Base-by-base conservation (phyloP, 2,888 invertebrate species). In the Lepidonotus clava region DNA sequence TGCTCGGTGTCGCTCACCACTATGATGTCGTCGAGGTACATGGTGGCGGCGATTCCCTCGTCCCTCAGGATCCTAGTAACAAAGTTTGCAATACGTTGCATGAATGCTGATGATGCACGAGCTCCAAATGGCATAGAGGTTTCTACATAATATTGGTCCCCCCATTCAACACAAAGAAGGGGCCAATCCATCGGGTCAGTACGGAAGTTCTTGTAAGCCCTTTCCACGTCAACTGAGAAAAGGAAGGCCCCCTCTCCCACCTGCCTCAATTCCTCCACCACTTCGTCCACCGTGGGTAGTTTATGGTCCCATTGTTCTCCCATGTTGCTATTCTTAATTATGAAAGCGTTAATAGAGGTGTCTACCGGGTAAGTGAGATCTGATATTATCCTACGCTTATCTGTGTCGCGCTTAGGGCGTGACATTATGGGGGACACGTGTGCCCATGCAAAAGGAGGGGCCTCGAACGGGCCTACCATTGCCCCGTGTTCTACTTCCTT, bases 51-150 rank as follows among this genome's bases (percentile, higher is more conserved):
- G 32, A 86, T 66, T 1, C 32, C 32, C 66, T 66, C 32, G n/a
- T 28, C 5, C 5, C 8, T 4, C n/a, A 36, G 21, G 1, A 85
- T 40, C 4, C 41, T 32, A 84, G 86, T 46, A 38, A 71, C 77
- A 46, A 77, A 34, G 4, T 87, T 38, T 84, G 86, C 83, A 46
- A 84, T 38, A n/a, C 41, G 1, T 24, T 46, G 77, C 24, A 40
- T 77, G 24, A n/a, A 24, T 4, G 24, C 36, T 4, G 28, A 32
- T 1, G 66, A 66, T 24, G 28, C 21, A 1, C 66, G 66, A 1
- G 66, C 66, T 2, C 66, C 66, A 24, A 66, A 66, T 66, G 66
- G 66, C 28, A 66, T 32, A 4, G 66, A 18, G 4, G 32, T 66
- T 32, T 66, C 66, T 14, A 66, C 5, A 32, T 24, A 66, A n/a